Base-by-base conservation (phyloP, 1,140 invertebrate genomes). In the Bombus balteatus region DNA sequence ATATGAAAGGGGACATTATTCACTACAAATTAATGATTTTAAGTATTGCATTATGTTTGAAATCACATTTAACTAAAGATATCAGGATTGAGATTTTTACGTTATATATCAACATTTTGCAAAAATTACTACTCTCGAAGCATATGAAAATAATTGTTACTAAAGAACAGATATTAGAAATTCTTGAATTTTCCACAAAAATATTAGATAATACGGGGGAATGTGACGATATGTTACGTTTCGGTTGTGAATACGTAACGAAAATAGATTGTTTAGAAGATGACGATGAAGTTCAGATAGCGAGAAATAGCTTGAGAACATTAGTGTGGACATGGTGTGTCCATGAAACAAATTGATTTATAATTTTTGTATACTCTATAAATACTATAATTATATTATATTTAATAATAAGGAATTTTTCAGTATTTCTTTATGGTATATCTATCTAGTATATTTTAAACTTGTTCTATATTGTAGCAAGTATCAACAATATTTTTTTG, bases 181-280 rank as follows among this genome's bases (percentile, higher is more conserved):
- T 94, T 18, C 71, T 94, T 10, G 68, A 85, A 57, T 87, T 81
- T 47, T 83, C 82, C 3, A 88, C 83, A 79, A 59, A 75, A n/a
- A 41, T 92, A n/a, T 81, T 90, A 3, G 83, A 84, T 12, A 81
- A 92, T 81, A 32, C 90, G n/a, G 85, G 86, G 9, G 92, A 92
- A 77, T 94, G 90, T 76, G 87, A 93, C 68, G 87, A 92, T 87
- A 88, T 93, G 62, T 62, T 92, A 25, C 53, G 88, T 74, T 92
- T 92, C 86, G 93, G 92, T 59, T 93, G 89, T 87, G 72, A 92
- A 75, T 94, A 89, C 89, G 68, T 92, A 57, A 74, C 77, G 12
- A 73, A 85, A 32, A 3, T 28, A 47, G 47, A 88, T 43, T 66
- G n/a, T 74, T 43, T 39, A 4, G 32, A 66, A 34, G 65, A 18